Conservation (phyloP, 2,113 vertebrate species). For the Balaenoptera acutorostrata region DNA sequence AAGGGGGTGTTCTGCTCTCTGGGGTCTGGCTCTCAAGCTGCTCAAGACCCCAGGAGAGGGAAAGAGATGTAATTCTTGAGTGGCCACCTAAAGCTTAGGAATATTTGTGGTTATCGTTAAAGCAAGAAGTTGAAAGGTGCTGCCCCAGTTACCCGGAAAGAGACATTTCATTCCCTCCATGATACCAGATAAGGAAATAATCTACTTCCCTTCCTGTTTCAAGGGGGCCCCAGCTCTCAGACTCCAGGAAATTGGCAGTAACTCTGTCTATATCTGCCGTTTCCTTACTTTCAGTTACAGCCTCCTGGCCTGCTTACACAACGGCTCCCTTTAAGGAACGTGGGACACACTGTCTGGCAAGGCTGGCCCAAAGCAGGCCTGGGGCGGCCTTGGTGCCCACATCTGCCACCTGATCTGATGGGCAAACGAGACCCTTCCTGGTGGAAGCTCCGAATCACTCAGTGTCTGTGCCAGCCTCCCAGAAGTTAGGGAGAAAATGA, state of each 20-base stretch:
- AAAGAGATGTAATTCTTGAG: background rate
- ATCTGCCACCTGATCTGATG: background rate
- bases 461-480: background rate
- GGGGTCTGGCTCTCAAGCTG: background rate
- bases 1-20: background rate
- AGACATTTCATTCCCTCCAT: background rate
- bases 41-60: background rate
- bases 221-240: background rate
- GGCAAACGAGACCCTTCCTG: background rate
- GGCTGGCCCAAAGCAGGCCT: background rate
- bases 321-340: background rate
- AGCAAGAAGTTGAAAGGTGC: background rate
- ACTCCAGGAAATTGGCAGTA: constrained; percentile 6
- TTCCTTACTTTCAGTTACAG: background rate
- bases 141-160: background rate
- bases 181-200: background rate
- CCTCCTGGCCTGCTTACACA: background rate
- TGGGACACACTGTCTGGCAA: background rate
- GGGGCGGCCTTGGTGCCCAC: background rate
- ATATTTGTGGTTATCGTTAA: background rate
- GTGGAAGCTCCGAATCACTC: background rate
- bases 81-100: background rate
- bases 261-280: background rate
- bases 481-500: background rate
- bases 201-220: background rate